A percentile compares a stretch with the other conserved stretches of the same genome.
Evolutionary conservation across 1,140 invertebrate genomes (phyloP).

Genomic region (Euwallacea fornicatus): DNA sequence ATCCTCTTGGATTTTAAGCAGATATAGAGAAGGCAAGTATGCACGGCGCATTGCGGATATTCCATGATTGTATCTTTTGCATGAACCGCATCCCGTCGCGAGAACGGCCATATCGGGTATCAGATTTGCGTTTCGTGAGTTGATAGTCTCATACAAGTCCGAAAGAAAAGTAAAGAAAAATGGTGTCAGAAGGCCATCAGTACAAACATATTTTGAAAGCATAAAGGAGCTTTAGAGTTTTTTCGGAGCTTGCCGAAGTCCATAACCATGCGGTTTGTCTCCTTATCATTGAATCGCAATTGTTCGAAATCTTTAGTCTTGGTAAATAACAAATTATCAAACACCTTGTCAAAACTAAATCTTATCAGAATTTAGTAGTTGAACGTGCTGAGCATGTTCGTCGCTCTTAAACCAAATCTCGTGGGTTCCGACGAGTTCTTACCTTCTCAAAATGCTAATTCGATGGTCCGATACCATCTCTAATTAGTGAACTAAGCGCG

Average conservation of each 20-base stretch:
- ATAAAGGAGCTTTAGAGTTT: no score
- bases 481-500: conserved; percentile 40
- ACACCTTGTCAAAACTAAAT: not conserved
- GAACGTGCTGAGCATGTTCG: conserved; percentile 23
- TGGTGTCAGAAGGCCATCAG: conserved; percentile 33
- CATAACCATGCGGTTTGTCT: no score
- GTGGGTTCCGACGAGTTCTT: conserved; percentile 26
- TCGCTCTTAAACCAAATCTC: conserved; percentile 28
- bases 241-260: no score
- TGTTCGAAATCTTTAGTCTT: no score
- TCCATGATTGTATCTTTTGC: conserved; percentile 32
- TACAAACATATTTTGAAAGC: conserved; percentile 2
- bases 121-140: conserved; percentile 35
- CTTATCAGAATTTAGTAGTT: not conserved
- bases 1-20: no score
- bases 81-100: conserved; percentile 28
- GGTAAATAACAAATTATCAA: no score
- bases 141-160: conserved; percentile 28
- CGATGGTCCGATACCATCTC: conserved; percentile 33
- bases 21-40: not conserved
- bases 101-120: conserved; percentile 33
- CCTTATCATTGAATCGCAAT: no score
- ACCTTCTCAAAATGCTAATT: conserved; percentile 38
- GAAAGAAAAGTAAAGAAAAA: conserved; percentile 28
- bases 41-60: conserved; percentile 27